Evolutionary conservation across 2,113 vertebrate genomes (phyloP), one percentile per base, ranked within the genome.

Genomic region (Bubalus kerabau): DNA sequence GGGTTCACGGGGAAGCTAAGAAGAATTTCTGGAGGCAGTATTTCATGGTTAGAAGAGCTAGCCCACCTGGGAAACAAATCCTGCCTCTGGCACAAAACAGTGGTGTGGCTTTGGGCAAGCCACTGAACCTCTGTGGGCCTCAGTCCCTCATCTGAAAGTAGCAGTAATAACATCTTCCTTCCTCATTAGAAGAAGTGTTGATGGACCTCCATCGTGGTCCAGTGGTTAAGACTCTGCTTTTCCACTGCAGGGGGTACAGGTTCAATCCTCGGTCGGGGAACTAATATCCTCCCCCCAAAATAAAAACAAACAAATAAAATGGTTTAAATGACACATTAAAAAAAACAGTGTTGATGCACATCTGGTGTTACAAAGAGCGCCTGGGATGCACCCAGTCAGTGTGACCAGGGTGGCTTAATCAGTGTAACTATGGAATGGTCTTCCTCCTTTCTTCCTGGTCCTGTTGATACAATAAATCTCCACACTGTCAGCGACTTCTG

Each of bases 211-310:
- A 24, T 14, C 0, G 1, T 7, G 36, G 36, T 7, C 23, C 23
- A 76, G 36, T 76, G 71, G 71, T 43, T 76, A 76, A 26, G 71
- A 76, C 36, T 24, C 9, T 71, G 67, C 67, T 40, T 40, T 71
- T 71, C 67, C 19, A 23, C n/a, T 23, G 67, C 19, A 71, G 19
- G 67, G 67, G 19, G 2, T 40, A 10, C 0, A 0, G 67, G n/a
- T 23, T 71, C 36, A 43, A 14, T 26, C 23, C 1, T 7, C 0
- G 1, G 36, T 76, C 23, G 0, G 23, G 36, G 12, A 43, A 14
- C 36, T 76, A 43, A 43, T 24, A 43, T 76, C 71, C 71, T 43
- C 12, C 36, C 2, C 23, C 36, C 1, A 6, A 24, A 76, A 76
- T 43, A 43, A 76, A 76, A 43, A 40, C 28, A 74, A 36, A 74